Evolutionary conservation across 2,113 vertebrate genomes (phyloP).

Genomic region (Oxygymnocypris stewartii): DNA sequence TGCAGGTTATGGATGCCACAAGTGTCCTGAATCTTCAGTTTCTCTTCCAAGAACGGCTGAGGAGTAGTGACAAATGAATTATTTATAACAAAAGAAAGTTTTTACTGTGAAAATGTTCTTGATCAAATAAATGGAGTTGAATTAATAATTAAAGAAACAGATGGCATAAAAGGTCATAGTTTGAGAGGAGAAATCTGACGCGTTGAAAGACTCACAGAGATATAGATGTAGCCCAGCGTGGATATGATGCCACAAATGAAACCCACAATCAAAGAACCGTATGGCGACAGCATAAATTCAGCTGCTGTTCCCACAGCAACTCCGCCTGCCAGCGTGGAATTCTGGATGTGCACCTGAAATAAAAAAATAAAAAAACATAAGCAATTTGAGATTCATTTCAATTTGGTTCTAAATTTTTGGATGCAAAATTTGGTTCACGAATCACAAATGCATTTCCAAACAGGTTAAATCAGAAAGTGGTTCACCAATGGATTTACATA

Average conservation of each 20-base stretch:
- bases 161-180: neutral
- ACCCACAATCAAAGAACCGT: slow-evolving; percentile 89
- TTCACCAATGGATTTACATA: neutral
- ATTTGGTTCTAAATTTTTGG: no score
- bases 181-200: neutral
- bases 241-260: slow-evolving; percentile 87
- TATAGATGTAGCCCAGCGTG: slow-evolving; percentile 85
- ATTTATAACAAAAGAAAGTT: neutral
- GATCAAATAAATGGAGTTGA: neutral
- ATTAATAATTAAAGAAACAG: neutral
- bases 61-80: slow-evolving; percentile 9
- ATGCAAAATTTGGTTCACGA: no score
- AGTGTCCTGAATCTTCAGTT: slow-evolving; percentile 89
- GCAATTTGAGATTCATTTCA: no score
- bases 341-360: slow-evolving; percentile 95
- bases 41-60: slow-evolving; percentile 88
- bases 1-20: slow-evolving; percentile 98
- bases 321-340: slow-evolving; percentile 89
- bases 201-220: slow-evolving; percentile 78
- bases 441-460: neutral
- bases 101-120: neutral
- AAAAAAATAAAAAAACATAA: neutral
- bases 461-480: neutral
- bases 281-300: slow-evolving; percentile 93
- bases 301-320: slow-evolving; percentile 93